Evolutionary conservation across 2,888 invertebrate genomes (phyloP).

Genomic region (Ichneumoninae sp.): DNA sequence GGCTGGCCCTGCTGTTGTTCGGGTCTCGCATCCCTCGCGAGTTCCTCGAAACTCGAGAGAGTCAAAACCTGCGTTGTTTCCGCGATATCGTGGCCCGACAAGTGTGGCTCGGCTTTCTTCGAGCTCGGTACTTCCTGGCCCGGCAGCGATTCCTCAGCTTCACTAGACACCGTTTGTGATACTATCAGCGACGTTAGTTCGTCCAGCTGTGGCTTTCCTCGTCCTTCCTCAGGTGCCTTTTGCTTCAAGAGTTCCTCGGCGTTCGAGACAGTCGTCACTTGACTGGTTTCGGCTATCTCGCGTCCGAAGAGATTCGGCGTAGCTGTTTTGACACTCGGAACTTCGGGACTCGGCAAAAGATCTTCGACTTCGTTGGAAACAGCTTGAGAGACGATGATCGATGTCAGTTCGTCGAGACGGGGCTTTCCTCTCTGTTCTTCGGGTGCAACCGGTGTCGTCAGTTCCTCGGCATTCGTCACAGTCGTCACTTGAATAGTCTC

Average conservation of each 20-base stretch:
- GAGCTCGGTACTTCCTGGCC: slow-evolving; percentile 73
- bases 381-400: slow-evolving; percentile 75
- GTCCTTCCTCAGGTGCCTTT: slow-evolving; percentile 64
- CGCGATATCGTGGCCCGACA: slow-evolving; percentile 80
- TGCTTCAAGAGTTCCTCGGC: slow-evolving; percentile 74
- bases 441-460: slow-evolving; percentile 66
- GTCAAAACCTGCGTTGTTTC: slow-evolving; percentile 75
- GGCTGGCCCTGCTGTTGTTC: slow-evolving; percentile 67
- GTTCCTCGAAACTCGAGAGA: slow-evolving; percentile 65
- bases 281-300: slow-evolving; percentile 76
- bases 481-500: slow-evolving; percentile 79
- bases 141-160: slow-evolving; percentile 70
- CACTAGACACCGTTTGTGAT: slow-evolving; percentile 69
- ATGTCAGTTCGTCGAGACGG: slow-evolving; percentile 74
- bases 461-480: slow-evolving; percentile 70
- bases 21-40: slow-evolving; percentile 45
- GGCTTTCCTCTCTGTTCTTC: slow-evolving; percentile 74
- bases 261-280: slow-evolving; percentile 72
- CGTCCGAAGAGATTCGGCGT: slow-evolving; percentile 78
- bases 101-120: slow-evolving; percentile 68
- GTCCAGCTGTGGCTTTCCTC: slow-evolving; percentile 68
- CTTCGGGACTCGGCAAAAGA: slow-evolving; percentile 72
- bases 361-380: slow-evolving; percentile 71
- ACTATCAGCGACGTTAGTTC: slow-evolving; percentile 68
- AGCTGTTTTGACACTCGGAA: slow-evolving; percentile 80